phyloP scores from a whole-genome alignment of 1,140 invertebrate genomes.

The Halyomorpha halys region DNA sequence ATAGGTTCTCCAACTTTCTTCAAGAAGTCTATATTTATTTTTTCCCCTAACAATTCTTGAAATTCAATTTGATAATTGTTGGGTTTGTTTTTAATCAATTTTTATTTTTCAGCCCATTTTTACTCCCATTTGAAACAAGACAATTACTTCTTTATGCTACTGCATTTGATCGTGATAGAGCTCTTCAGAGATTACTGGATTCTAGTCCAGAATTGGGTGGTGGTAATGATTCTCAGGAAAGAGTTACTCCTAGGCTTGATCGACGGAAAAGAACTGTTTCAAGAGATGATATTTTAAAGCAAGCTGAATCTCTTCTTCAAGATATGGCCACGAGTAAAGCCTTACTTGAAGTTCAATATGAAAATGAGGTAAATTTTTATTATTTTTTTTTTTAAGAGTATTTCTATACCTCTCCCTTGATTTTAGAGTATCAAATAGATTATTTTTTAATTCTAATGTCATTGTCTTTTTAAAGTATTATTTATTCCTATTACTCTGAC shows the following conservation, averaged over 20 bases:
- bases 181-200: conserved; percentile 83
- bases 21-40: too few species aligned
- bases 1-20: too few species aligned
- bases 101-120: conserved; percentile 61
- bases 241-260: conserved; percentile 86
- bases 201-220: conserved; percentile 67
- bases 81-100: conserved; percentile 16
- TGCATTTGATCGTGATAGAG: conserved; percentile 90
- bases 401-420: too few species aligned
- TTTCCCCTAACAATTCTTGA: too few species aligned
- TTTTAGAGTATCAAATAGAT: too few species aligned
- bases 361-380: conserved; percentile 64
- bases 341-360: conserved; percentile 91
- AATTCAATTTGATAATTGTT: too few species aligned
- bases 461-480: too few species aligned
- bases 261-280: conserved; percentile 85
- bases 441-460: too few species aligned
- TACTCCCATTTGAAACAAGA: conserved; percentile 92
- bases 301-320: conserved; percentile 89
- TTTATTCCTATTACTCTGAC: too few species aligned
- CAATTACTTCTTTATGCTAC: conserved; percentile 93
- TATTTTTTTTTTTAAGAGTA: not conserved
- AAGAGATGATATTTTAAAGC: conserved; percentile 83
- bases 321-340: conserved; percentile 87
- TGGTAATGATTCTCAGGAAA: conserved; percentile 59